phyloP scores from a whole-genome alignment of 2,888 invertebrate genomes.

The Hylaea fasciaria region DNA sequence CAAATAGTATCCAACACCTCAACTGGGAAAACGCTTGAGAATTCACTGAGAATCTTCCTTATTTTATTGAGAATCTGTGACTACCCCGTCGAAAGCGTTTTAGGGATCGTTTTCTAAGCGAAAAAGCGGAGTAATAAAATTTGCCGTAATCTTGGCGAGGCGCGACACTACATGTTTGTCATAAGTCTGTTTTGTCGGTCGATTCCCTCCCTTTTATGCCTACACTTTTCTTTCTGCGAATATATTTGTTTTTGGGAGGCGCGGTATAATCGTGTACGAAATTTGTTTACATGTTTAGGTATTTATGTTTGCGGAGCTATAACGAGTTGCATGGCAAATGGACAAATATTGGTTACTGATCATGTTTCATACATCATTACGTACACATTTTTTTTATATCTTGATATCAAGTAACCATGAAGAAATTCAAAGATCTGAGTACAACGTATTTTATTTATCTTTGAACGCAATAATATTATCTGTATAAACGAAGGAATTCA shows the following conservation, averaged over 20 bases:
- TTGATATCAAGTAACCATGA: too few species aligned
- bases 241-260: conserved; percentile 32
- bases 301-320: conserved; percentile 14
- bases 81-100: conserved; percentile 59
- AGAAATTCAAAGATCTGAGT: too few species aligned
- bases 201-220: conserved; percentile 32
- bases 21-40: conserved; percentile 61
- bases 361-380: not conserved
- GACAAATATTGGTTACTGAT: conserved; percentile 12
- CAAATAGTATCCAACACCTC: conserved; percentile 60
- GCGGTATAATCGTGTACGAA: conserved; percentile 22
- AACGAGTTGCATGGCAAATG: conserved; percentile 8
- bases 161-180: conserved; percentile 46
- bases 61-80: conserved; percentile 73
- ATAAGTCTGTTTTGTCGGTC: conserved; percentile 38
- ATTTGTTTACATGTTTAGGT: conserved; percentile 31
- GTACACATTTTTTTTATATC: not conserved
- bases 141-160: conserved; percentile 50
- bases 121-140: conserved; percentile 50
- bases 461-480: not conserved
- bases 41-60: conserved; percentile 62
- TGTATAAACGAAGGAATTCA: conserved; percentile 16
- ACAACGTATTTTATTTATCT: not conserved
- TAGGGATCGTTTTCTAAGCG: conserved; percentile 45
- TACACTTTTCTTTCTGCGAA: conserved; percentile 32